A percentile compares a stretch with the other conserved stretches of the same genome.
Evolutionary conservation across 1,140 invertebrate genomes (phyloP).

Genomic region (Luehdorfia chinensis): DNA sequence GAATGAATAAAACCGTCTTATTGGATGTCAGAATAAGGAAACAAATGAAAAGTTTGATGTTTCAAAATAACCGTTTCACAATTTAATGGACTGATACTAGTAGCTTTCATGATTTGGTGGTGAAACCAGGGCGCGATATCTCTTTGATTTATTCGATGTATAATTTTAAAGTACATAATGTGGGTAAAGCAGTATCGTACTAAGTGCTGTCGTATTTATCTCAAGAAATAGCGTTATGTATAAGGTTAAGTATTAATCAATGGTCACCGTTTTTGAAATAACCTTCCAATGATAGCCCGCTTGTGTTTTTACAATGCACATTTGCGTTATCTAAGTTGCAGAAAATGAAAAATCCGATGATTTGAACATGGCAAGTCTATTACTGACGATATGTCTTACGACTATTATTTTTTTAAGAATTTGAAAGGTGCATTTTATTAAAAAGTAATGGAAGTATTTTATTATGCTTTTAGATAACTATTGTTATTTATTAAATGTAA

Average conservation of each 20-base stretch:
- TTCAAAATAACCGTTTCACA: slow-evolving; percentile 18
- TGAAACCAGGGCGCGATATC: slow-evolving; percentile 18
- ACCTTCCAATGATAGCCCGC: slow-evolving; percentile 9
- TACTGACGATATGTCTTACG: not conserved
- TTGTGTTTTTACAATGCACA: slow-evolving; percentile 10
- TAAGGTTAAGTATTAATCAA: slow-evolving; percentile 10
- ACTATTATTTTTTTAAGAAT: not conserved
- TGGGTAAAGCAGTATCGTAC: slow-evolving; percentile 12
- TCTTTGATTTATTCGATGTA: slow-evolving; percentile 15
- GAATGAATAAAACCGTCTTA: not conserved
- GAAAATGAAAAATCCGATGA: slow-evolving; percentile 9
- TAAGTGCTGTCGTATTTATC: slow-evolving; percentile 12
- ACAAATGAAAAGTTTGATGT: slow-evolving; percentile 17
- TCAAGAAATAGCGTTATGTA: slow-evolving; percentile 9
- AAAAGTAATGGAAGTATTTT: no score
- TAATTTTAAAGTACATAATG: slow-evolving; percentile 18
- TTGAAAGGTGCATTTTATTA: no score
- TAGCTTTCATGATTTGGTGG: slow-evolving; percentile 6
- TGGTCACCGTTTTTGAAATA: slow-evolving; percentile 13
- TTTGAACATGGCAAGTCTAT: not conserved
- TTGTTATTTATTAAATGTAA: slow-evolving; percentile 2
- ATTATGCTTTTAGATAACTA: not conserved
- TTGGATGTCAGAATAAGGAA: slow-evolving; percentile 2
- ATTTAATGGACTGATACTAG: slow-evolving; percentile 15
- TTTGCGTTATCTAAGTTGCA: slow-evolving; percentile 11